Base-by-base conservation (phyloP, 2,888 invertebrate genomes). In the Rapana venosa region DNA sequence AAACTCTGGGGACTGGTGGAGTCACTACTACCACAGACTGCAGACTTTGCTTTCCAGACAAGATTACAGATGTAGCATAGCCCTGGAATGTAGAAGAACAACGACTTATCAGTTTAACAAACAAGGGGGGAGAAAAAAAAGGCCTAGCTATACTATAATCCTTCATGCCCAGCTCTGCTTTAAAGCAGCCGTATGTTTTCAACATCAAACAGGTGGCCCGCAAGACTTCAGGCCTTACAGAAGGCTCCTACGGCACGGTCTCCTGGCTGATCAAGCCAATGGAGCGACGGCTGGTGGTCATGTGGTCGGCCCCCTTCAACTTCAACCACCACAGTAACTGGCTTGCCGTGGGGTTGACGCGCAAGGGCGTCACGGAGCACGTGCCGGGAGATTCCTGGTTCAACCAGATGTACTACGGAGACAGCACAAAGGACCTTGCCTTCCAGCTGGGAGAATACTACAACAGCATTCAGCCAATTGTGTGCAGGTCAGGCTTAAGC, bases 301-400 rank as follows among this genome's bases (percentile, higher is more conserved):
- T 92, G 92, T 92, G 92, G 92, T 88, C 89, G 2, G 91, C 90
- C 8, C 92, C 92, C 1, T 92, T 87, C 81, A 90, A 90, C 85
- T 90, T 90, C 70, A 86, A 90, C 81, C 85, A 87, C 36, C 79
- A 90, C 87, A 90, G 81, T 66, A 91, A 92, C 90, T 89, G 90
- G 89, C 66, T 92, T 35, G 92, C 77, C 56, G 90, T 91, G 5
- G 92, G 92, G 4, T 17, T 92, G 26, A 90, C 92, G 0, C 30
- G 58, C 6, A 30, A 58, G 22, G 90, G 87, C 5, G 32, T 32
- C 13, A 89, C 36, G 0, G 32, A 26, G 4, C 89, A 91, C 32
- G 35, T 74, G 2, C 61, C 83, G 1, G 85, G 74, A 13, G 47
- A 84, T 11, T 32, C 35, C n/a, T 91, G 90, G 90, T 90, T 87